Evolutionary conservation across 37 sponge, comb jelly and placozoan species (phyloP).

Genomic region (Geodia barretti): DNA sequence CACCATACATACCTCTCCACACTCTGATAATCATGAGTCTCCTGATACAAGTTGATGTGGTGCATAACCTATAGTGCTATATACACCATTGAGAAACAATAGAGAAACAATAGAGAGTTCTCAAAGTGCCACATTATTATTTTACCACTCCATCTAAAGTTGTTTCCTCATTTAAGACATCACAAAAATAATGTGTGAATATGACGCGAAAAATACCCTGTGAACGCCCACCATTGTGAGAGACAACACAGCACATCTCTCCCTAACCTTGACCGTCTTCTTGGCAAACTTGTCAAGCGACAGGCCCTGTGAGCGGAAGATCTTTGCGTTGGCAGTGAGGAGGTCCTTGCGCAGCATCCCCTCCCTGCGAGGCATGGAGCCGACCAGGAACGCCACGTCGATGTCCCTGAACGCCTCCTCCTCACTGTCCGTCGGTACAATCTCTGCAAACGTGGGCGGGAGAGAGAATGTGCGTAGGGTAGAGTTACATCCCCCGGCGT

Average conservation of each 20-base stretch:
- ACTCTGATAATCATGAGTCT: no score
- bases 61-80: no score
- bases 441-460: slow-evolving; percentile 55
- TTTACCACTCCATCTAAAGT: no score
- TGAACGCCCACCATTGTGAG: no score
- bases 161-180: no score
- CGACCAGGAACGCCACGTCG: slow-evolving; percentile 94
- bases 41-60: no score
- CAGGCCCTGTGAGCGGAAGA: slow-evolving; percentile 90
- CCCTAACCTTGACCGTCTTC: slow-evolving; percentile 90
- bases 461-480: background rate
- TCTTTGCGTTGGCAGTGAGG: slow-evolving; percentile 89
- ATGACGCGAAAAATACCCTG: no score
- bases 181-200: no score
- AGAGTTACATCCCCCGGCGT: background rate
- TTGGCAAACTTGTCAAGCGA: slow-evolving; percentile 88
- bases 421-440: slow-evolving; percentile 81
- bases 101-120: no score
- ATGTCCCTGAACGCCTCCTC: slow-evolving; percentile 83
- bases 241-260: background rate
- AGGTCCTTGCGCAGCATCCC: slow-evolving; percentile 98
- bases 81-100: no score
- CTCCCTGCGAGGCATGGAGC: slow-evolving; percentile 93
- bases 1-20: no score
- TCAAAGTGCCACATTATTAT: no score